A percentile compares a stretch with the other conserved stretches of the same genome.
phyloP scores from a whole-genome alignment of 2,888 invertebrate species.

The Chrysina gloriosa region DNA sequence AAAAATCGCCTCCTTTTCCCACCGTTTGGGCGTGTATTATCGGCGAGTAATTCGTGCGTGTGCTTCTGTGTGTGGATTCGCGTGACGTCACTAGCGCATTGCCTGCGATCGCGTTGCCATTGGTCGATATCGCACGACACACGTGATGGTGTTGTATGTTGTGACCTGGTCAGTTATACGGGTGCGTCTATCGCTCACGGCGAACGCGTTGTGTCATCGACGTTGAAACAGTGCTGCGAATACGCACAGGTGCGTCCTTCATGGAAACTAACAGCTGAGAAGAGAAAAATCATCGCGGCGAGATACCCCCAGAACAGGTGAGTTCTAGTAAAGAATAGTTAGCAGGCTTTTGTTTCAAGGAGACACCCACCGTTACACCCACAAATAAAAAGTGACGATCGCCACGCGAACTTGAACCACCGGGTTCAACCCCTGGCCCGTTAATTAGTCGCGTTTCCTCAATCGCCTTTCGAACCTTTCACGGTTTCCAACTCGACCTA shows the following conservation, averaged over 20 bases:
- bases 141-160: constrained; percentile 53
- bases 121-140: constrained; percentile 65
- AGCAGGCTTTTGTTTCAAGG: no score
- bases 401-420: no score
- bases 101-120: constrained; percentile 59
- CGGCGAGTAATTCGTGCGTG: constrained; percentile 1
- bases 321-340: no score
- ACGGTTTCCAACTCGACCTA: background rate
- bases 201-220: constrained; percentile 11
- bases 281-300: constrained; percentile 4
- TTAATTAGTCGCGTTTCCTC: background rate
- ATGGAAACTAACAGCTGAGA: constrained; percentile 25
- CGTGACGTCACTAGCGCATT: constrained; percentile 65
- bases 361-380: background rate
- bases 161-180: constrained; percentile 55
- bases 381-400: background rate
- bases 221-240: background rate
- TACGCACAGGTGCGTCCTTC: constrained; percentile 5
- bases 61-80: constrained; percentile 43
- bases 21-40: background rate
- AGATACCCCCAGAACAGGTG: constrained; percentile 22
- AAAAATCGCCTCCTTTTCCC: no score
- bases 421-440: background rate
- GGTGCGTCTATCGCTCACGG: constrained; percentile 61
- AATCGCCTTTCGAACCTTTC: background rate